Percentiles rank a stretch among this genome's conserved stretches.
phyloP scores from a whole-genome alignment of 2,888 invertebrate species.

The Epistrophe eligans region DNA sequence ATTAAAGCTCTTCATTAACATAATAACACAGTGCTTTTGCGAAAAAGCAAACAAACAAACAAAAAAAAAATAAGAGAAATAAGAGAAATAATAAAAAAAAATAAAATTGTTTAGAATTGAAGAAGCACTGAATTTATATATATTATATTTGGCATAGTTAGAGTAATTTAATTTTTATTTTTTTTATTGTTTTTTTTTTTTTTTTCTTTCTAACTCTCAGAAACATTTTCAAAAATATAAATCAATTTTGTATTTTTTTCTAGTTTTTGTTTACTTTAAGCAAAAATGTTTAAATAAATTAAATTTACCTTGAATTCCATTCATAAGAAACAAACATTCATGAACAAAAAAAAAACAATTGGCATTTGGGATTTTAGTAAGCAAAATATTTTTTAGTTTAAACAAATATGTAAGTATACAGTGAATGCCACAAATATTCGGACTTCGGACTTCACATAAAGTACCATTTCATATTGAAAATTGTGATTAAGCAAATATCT shows the following conservation, averaged over 20 bases:
- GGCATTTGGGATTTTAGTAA: neutral
- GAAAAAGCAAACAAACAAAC: conserved; percentile 44
- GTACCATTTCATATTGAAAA: too few species aligned
- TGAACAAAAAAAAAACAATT: neutral
- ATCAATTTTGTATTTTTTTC: neutral
- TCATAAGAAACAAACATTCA: conserved; percentile 17
- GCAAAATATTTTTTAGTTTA: neutral
- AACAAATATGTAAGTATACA: conserved; percentile 1
- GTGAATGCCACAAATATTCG: neutral
- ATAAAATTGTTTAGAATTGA: conserved; percentile 7
- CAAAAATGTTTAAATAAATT: conserved; percentile 23
- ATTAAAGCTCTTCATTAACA: conserved; percentile 75
- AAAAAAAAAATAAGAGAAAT: conserved; percentile 28
- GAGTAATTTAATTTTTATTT: neutral
- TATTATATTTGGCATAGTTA: too few species aligned
- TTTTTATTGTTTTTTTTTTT: neutral
- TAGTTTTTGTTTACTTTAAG: conserved; percentile 15
- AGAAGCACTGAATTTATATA: neutral
- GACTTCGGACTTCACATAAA: neutral
- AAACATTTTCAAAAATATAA: conserved; percentile 17
- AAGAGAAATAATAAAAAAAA: conserved; percentile 20
- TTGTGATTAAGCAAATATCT: too few species aligned
- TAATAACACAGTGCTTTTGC: conserved; percentile 56
- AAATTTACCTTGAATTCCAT: conserved; percentile 58
- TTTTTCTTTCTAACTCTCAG: neutral